These are phyloP conservation scores for Heliconius hermathena DNA, from an alignment of 1,140 invertebrate species.

Conservation along the genomic window DNA sequence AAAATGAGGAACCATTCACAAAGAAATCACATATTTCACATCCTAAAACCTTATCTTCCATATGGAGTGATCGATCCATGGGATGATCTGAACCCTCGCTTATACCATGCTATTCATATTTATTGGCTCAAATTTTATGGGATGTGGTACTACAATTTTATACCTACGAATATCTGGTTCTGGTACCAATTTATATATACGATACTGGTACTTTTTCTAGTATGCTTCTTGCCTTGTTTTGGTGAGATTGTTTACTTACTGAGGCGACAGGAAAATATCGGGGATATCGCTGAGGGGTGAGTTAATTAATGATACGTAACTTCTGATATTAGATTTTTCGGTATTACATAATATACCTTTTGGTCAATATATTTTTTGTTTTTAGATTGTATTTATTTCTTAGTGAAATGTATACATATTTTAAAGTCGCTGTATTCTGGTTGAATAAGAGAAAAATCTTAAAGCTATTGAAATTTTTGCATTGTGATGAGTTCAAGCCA, in stretches of 20 bases:
- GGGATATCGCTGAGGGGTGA: conserved; percentile 77
- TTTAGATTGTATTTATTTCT: conserved; percentile 77
- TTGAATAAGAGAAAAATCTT: conserved; percentile 72
- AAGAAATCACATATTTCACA: background rate
- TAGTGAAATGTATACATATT: conserved; percentile 79
- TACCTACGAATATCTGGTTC: conserved; percentile 51
- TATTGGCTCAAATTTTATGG: conserved; percentile 80
- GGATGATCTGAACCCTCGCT: conserved; percentile 66
- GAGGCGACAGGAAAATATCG: conserved; percentile 69
- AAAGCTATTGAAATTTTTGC: conserved; percentile 65
- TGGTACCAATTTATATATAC: conserved; percentile 69
- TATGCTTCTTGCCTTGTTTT: conserved; percentile 72
- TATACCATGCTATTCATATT: conserved; percentile 75
- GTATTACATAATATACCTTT: background rate
- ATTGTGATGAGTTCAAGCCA: conserved; percentile 72
- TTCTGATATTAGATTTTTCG: background rate
- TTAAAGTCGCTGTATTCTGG: conserved; percentile 77
- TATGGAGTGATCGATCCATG: conserved; percentile 66
- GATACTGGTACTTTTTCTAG: conserved; percentile 66
- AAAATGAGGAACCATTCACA: conserved; percentile 12
- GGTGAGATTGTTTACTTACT: conserved; percentile 75
- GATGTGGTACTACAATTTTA: conserved; percentile 72
- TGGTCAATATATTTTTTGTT: background rate
- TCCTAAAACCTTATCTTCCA: conserved; percentile 51
- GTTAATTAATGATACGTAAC: conserved; percentile 21